These are phyloP conservation scores for Sebastes melanostomus DNA, from an alignment of 2,797 vertebrate species.

Conservation along the genomic window DNA sequence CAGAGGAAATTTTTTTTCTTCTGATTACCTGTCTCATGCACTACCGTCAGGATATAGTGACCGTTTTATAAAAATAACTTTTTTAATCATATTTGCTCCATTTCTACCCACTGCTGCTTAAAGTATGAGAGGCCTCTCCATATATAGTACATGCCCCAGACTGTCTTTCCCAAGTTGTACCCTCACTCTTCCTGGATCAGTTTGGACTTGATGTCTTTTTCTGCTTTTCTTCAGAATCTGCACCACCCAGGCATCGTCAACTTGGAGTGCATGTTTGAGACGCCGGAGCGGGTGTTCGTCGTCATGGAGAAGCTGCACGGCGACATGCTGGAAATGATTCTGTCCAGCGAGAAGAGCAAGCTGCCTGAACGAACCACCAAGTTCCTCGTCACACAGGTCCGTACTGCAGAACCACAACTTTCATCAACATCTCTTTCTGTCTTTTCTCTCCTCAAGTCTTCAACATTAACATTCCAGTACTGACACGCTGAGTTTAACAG, in stretches of 20 bases:
- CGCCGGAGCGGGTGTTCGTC: slow-evolving; percentile 95
- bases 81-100: no score
- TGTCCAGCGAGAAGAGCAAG: slow-evolving; percentile 97
- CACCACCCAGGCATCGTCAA: slow-evolving; percentile 98
- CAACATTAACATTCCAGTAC: not conserved
- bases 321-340: slow-evolving; percentile 99
- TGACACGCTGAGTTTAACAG: not conserved
- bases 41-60: no score
- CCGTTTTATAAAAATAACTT: no score
- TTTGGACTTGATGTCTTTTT: not conserved
- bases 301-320: slow-evolving; percentile 99
- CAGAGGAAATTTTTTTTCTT: no score
- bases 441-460: not conserved
- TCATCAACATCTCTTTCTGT: not conserved
- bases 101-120: not conserved
- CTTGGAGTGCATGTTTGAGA: slow-evolving; percentile 99
- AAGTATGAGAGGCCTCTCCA: not conserved
- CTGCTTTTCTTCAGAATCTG: slow-evolving; percentile 85
- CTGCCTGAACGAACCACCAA: slow-evolving; percentile 96
- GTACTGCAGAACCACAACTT: not conserved
- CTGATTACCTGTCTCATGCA: no score
- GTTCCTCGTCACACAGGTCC: slow-evolving; percentile 97
- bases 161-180: not conserved
- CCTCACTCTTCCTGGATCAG: not conserved
- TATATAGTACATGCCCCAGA: not conserved